Evolutionary conservation across 2,113 vertebrate genomes (phyloP), one percentile per base, ranked within the genome.

Genomic region (Conger conger): DNA sequence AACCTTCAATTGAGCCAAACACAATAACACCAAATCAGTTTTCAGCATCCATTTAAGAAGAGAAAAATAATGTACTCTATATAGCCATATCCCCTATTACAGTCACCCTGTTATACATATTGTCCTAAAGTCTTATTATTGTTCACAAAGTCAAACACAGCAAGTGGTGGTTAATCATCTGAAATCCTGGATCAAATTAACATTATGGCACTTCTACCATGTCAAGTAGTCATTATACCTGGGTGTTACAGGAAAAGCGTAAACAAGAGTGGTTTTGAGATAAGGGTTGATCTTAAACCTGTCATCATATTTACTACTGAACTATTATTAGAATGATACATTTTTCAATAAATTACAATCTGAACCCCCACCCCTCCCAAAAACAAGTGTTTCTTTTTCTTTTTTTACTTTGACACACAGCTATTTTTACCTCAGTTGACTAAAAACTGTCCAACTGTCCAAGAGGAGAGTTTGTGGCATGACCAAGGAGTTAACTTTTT

Each of bases 141-240:
- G 76, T 37, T 38, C 37, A 20, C 16, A 79, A 15, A 38, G 20
- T n/a, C 23, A 82, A 9, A 17, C 36, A 5, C 27, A 23, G n/a
- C 20, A 40, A 5, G 23, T 42, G 37, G 53, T 35, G 8, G 16
- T 73, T 38, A 30, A 82, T 68, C 60, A 6, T 68, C 36, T 20
- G 36, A 18, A 36, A 13, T 73, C 63, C 20, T 73, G 57, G 57
- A 73, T 82, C 54, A 60, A 82, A 63, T 82, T 35, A 82, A 63
- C 35, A 60, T 36, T 33, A 15, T 37, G 53, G 11, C 57, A 54
- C 8, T 82, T 1, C 4, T 4, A 82, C 54, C 33, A 2, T 82
- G 81, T 23, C 63, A 17, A 36, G 3, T 9, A 57, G 54, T 57
- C 54, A 57, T 57, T 20, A 11, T 57, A 20, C 16, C 18, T 20